Evolutionary conservation across 1,140 invertebrate genomes (phyloP), one percentile per base, ranked within the genome.

Genomic region (Bombus sibiricus): DNA sequence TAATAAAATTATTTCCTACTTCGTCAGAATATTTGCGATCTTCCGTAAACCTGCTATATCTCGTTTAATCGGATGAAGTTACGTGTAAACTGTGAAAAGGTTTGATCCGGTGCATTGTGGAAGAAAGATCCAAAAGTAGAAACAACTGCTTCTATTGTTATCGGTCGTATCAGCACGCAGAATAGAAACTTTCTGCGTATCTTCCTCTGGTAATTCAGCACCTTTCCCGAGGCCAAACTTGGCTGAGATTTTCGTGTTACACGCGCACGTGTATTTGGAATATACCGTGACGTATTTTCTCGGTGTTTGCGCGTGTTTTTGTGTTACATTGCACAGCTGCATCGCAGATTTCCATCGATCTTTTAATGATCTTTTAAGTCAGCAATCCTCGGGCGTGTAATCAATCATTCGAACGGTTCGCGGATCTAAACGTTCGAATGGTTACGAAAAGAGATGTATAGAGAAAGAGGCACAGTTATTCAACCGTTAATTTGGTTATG

Each of bases 401-500:
- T 83, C 66, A 25, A 64, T 77, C 64, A n/a, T 69, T 83, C n/a
- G n/a, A 53, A 57, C 41, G 39, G 32, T 25, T 47, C 39, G 53
- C 28, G 34, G 34, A 8, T 66, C 34, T 64, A 78, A 59, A 39
- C 13, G 59, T 59, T 47, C 62, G n/a, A 15, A 69, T n/a, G 28
- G 47, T 57, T 28, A 3, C 37, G 22, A 12, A 32, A 22, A 64
- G 72, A 75, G 59, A n/a, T 3, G 59, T 1, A 62, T 8, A 69
- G 68, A 47, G 72, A n/a, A 8, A 25, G 47, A 57, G 73, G 18
- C 25, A 66, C 71, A 75, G 57, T 83, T 83, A 75, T 75, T 34
- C 59, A 72, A 22, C 25, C 72, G 72, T 83, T 76, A 76, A 76
- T 83, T 76, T 53, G 47, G 62, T 68, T 37, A 53, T 71, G 80